Evolutionary conservation across 2,888 invertebrate species (phyloP).

Genomic region (Agrochola lychnidis): DNA sequence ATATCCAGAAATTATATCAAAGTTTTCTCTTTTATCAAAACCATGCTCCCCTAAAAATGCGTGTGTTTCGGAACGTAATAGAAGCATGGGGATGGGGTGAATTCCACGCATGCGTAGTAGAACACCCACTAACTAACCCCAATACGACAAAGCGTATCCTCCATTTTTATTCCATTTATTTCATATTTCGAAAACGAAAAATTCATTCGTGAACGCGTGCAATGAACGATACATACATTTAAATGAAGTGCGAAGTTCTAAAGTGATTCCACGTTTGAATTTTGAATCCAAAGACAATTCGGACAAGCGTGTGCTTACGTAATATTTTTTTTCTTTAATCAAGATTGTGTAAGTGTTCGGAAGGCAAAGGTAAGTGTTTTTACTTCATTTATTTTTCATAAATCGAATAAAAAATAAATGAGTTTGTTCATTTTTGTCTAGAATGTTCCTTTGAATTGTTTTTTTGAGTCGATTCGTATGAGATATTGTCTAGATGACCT

Average conservation of each 20-base stretch:
- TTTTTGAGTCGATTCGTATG: conserved; percentile 8
- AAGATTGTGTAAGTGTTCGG: conserved; percentile 71
- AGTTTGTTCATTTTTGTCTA: not conserved
- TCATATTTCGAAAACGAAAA: conserved; percentile 72
- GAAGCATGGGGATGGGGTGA: conserved; percentile 65
- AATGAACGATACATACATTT: conserved; percentile 46
- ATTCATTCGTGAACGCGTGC: conserved; percentile 51
- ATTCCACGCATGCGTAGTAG: conserved; percentile 79
- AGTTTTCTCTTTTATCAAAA: conserved; percentile 37
- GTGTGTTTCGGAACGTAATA: conserved; percentile 75
- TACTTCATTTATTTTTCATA: conserved; percentile 50
- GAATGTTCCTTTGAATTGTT: not conserved
- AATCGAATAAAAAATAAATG: conserved; percentile 34
- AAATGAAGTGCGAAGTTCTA: conserved; percentile 55
- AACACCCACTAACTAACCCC: conserved; percentile 77
- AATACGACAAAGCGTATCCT: conserved; percentile 75
- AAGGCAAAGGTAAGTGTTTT: conserved; percentile 64
- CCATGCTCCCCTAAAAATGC: conserved; percentile 46
- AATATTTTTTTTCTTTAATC: conserved; percentile 73
- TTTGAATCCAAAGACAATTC: conserved; percentile 56
- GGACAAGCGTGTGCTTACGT: conserved; percentile 70
- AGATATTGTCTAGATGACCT: conserved; percentile 59
- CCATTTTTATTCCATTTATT: conserved; percentile 86
- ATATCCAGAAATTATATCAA: conserved; percentile 7
- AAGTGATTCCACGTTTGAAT: conserved; percentile 65